Evolutionary conservation across 1,140 invertebrate genomes (phyloP), one percentile per base, ranked within the genome.

Genomic region (Cydia splendana): DNA sequence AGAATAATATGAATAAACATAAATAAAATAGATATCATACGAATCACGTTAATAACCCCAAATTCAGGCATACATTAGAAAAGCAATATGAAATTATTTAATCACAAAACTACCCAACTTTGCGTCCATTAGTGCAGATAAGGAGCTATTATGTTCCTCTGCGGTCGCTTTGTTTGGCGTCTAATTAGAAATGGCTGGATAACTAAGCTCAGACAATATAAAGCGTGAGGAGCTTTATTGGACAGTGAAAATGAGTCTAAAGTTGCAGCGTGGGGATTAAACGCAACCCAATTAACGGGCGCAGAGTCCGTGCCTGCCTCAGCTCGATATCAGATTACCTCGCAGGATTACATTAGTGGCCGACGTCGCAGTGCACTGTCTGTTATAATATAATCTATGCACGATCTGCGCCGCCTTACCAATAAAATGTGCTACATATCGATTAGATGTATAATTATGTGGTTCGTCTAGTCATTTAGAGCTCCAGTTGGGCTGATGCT

Each of bases 211-310:
- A 80, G 79, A 79, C 74, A 65, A 83, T 78, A 79, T 82, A 78
- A 85, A 81, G 76, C 80, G 76, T 80, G 76, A 77, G 74, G 65
- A 80, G 78, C 76, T 84, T 85, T 84, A 83, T 85, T 88, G 83
- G 86, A 88, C 84, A 85, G 81, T 69, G 81, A 79, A 87, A 88
- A 88, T 82, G 85, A 89, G 84, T 89, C 84, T 87, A 88, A 90
- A 90, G 85, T 89, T 90, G 91, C 89, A 88, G 87, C 88, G 86
- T 84, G 83, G 83, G 84, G 88, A 92, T 92, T 92, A 92, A 90
- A 88, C 85, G 83, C 87, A 90, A 92, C 89, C 85, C 89, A 92
- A 90, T 92, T 91, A 92, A 86, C 85, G 83, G 77, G 84, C 82
- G 85, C 79, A 81, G 85, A 87, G 85, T 86, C 83, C 86, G 83